Evolutionary conservation across 2,888 invertebrate species (phyloP), one percentile per base, ranked within the genome.

Genomic region (Philereme vetulata): DNA sequence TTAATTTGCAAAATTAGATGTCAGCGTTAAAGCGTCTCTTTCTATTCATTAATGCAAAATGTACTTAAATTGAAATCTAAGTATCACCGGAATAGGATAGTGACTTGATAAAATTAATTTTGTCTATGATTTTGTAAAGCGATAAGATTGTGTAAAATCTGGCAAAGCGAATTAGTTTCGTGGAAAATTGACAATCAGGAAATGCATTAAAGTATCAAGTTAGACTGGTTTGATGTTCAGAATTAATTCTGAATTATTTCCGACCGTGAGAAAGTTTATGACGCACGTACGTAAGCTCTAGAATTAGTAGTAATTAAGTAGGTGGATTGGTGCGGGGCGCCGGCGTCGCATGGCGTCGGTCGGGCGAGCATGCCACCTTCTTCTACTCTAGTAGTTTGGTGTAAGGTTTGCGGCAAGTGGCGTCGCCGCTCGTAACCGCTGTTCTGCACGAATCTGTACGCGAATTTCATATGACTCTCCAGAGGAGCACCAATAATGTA

Each of bases 251-350:
- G 21, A 21, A 21, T 21, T 21, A 21, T 21, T 21, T 21, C 76
- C 78, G 71, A 72, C 74, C 75, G 74, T 76, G 78, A 76, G 82
- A 78, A 83, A 88, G 81, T 86, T 87, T 86, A 87, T 82, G 84
- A 85, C 81, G 79, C 81, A 84, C 80, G 81, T 86, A 21, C 21
- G 21, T 21, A 86, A 86, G 83, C 82, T 84, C 83, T 77, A 81
- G 84, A 90, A 90, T 90, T 89, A 87, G 89, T 84, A 81, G 88
- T 87, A 88, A 90, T 90, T 89, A 89, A 88, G 86, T 85, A 83
- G 83, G 86, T 82, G 82, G 81, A 78, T 68, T 43, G 63, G 81
- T 78, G 81, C 68, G 75, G 75, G 76, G 77, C 75, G 81, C 47
- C 49, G 38, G 47, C 43, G n/a, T n/a, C n/a, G n/a, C n/a, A n/a